These are phyloP conservation scores for Epizoanthus stellaris DNA, from an alignment of 92 coral and sea anemone genomes.

Conservation along the genomic window DNA sequence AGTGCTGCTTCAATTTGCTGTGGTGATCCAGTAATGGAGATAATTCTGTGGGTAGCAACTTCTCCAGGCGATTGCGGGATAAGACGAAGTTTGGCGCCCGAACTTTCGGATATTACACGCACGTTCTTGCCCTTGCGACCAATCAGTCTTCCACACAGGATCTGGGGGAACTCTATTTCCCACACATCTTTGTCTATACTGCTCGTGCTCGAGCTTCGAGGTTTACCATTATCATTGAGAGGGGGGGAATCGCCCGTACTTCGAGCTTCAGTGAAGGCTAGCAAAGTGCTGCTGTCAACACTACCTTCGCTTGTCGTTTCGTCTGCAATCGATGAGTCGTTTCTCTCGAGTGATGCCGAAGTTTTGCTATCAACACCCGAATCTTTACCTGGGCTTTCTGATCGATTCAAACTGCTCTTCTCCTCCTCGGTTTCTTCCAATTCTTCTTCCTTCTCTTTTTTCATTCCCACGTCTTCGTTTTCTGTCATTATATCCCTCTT, in stretches of 20 bases:
- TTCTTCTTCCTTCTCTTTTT: neutral
- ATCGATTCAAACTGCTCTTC: conserved; percentile 17
- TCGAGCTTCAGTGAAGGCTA: conserved; percentile 71
- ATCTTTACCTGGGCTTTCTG: conserved; percentile 61
- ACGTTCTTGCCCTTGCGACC: conserved; percentile 98
- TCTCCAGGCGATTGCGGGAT: conserved; percentile 95
- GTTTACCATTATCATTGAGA: conserved; percentile 39
- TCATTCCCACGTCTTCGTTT: conserved; percentile 7
- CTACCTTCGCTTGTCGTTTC: conserved; percentile 86
- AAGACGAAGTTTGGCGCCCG: conserved; percentile 95
- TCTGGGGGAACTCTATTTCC: conserved; percentile 97
- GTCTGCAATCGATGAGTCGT: conserved; percentile 72
- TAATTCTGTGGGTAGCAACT: conserved; percentile 92
- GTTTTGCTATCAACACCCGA: conserved; percentile 77
- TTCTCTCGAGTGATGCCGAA: conserved; percentile 65
- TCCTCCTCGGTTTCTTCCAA: conserved; percentile 2
- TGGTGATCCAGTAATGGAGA: conserved; percentile 87
- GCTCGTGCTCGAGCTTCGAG: conserved; percentile 32
- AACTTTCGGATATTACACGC: conserved; percentile 80
- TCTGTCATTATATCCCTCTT: neutral
- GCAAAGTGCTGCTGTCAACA: conserved; percentile 73
- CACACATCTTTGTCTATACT: conserved; percentile 83
- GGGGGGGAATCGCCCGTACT: conserved; percentile 59
- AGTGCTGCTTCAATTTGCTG: conserved; percentile 83
- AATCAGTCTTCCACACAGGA: conserved; percentile 91